Evolutionary conservation across 2,888 invertebrate species (phyloP), one percentile per base, ranked within the genome.

Genomic region (Brenthis ino): DNA sequence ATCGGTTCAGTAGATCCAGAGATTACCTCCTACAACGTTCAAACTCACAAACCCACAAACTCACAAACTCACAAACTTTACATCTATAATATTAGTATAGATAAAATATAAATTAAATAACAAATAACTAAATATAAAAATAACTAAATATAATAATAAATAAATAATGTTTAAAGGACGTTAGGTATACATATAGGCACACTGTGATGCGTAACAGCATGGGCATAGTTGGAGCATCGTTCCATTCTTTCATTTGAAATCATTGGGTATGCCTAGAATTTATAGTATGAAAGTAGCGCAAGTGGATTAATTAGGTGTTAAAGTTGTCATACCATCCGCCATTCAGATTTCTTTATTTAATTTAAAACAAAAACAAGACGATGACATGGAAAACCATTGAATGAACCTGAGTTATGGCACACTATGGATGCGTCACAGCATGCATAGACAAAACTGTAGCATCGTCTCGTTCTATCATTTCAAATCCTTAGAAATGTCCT

Each of bases 181-280:
- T 57, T 57, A 11, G 20, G 20, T 53, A 53, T 20, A 20, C 1
- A 20, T 20, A 20, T 20, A 20, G 53, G 13, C 53, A 20, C 53
- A 53, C 6, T 20, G 53, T 16, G 53, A 53, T 53, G 20, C 8
- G 43, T 43, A 11, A 37, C 37, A 57, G 43, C 57, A 6, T 57
- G 57, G 57, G 43, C 20, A 58, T 47, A 47, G 14, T 4, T 58
- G 24, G 57, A 58, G 43, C 47, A 57, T 57, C 20, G 13, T 20
- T 3, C 20, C 16, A 14, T 47, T 47, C 43, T 47, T 20, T 57
- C 47, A 57, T 57, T 47, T 47, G 12, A 43, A 58, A 58, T 58
- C 57, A 47, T 24, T 58, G 57, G 43, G 47, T 20, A 47, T 24
- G 2, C 43, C 12, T 37, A 3, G 12, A 16, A 16, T 56, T 57